Conservation (phyloP, 2,797 vertebrate species). For the Dryobates pubescens region DNA sequence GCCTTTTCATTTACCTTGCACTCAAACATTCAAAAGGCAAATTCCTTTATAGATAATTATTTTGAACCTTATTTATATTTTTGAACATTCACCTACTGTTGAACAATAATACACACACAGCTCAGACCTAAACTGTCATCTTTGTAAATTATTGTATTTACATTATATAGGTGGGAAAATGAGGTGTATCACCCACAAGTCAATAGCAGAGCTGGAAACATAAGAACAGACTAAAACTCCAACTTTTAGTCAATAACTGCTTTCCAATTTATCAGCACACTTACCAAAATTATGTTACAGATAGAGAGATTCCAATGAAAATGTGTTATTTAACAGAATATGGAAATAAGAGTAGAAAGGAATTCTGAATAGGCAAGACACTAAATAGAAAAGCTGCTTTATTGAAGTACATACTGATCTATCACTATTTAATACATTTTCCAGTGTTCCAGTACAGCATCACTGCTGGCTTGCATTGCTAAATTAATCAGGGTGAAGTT, state of each 20-base stretch:
- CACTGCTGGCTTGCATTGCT: neutral
- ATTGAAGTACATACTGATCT: neutral
- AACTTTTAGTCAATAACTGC: neutral
- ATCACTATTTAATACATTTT: neutral
- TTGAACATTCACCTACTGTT: neutral
- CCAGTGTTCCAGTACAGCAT: neutral
- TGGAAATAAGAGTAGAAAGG: neutral
- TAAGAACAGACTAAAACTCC: neutral
- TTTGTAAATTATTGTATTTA: neutral
- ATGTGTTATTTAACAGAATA: neutral
- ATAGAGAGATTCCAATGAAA: neutral
- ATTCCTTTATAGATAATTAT: neutral
- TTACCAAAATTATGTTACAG: neutral
- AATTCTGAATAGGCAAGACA: neutral
- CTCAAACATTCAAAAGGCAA: neutral
- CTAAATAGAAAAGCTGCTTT: neutral
- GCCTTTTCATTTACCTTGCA: neutral
- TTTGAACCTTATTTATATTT: neutral
- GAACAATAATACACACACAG: neutral
- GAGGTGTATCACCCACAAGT: neutral
- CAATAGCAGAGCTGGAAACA: neutral
- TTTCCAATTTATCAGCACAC: neutral
- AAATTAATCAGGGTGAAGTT: neutral
- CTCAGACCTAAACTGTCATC: neutral
- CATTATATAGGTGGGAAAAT: neutral